Base-by-base conservation (phyloP, 2,113 vertebrate species). In the Thomomys bottae region DNA sequence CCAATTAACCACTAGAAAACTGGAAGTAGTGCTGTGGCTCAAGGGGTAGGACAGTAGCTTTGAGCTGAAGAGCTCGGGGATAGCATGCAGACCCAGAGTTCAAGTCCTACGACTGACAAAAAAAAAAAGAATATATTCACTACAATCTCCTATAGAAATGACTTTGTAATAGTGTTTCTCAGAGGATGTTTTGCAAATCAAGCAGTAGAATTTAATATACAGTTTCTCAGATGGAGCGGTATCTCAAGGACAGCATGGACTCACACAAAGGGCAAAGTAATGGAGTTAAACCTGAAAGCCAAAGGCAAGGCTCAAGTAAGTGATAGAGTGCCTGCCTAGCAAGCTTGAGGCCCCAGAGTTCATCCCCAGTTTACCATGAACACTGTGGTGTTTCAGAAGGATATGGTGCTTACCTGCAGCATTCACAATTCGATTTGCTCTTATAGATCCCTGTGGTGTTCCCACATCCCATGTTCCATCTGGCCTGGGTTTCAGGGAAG, bases 391-490 rank as follows among this genome's bases (percentile, higher is more conserved):
- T 54, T 54, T 54, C 49, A 14, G 49, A 42, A 24, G 91, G 57
- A n/a, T 7, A 64, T 21, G 80, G 95, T 28, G 61, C 96, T 94
- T 95, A 99, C 99, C 99, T 97, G 99, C 97, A 68, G 98, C 90
- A 83, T 99, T 99, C 90, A 99, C 98, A 72, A 99, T 96, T 91
- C 98, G 98, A n/a, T 98, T 99, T 30, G 99, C 98, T 12, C 82
- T 97, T 91, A 99, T 97, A 66, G 96, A 98, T 84, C 99, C 99
- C 38, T 98, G 98, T 64, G 98, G 97, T 8, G 99, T 99, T 97
- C 98, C 98, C 95, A 99, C 98, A 24, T 99, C 98, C 99, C 99
- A 99, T 0, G 97, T 98, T 28, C 99, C 99, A 36, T 99, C 98
- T 4, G 98, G 57, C 38, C 92, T 98, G 26, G 93, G 96, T 38